Evolutionary conservation across 1,140 invertebrate genomes (phyloP).

Genomic region (Eueides isabella): DNA sequence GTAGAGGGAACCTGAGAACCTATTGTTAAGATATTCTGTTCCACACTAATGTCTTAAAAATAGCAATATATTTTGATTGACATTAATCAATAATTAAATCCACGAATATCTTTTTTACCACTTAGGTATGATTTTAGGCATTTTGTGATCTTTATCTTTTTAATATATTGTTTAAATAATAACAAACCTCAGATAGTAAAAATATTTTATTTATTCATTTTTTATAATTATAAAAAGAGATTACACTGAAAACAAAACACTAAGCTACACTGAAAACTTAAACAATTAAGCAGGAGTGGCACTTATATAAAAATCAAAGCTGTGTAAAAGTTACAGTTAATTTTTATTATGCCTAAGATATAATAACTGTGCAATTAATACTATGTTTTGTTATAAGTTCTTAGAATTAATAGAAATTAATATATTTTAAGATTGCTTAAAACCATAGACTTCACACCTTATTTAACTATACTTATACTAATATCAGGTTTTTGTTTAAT

Average conservation of each 20-base stretch:
- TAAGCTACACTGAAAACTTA: no score
- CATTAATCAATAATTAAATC: no score
- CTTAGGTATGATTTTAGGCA: no score
- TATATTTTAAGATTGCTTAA: background rate
- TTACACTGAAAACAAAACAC: conserved; percentile 6
- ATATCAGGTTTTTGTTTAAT: background rate
- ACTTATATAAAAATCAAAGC: background rate
- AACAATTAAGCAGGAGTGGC: no score
- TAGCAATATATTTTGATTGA: no score
- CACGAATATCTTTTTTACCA: no score
- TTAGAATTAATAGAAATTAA: conserved; percentile 2
- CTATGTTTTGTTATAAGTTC: background rate
- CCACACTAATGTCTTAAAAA: no score
- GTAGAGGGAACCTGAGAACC: no score
- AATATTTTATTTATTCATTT: conserved; percentile 2
- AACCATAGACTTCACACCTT: background rate
- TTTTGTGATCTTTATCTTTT: no score
- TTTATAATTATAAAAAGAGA: conserved; percentile 12
- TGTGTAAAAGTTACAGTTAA: background rate
- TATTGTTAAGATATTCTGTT: no score
- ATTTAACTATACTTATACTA: background rate
- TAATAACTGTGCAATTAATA: background rate
- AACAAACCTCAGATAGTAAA: background rate
- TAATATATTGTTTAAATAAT: background rate
- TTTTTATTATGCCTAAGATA: background rate